phyloP scores from a whole-genome alignment of 2,113 vertebrate genomes.

The Lipophrys pholis region DNA sequence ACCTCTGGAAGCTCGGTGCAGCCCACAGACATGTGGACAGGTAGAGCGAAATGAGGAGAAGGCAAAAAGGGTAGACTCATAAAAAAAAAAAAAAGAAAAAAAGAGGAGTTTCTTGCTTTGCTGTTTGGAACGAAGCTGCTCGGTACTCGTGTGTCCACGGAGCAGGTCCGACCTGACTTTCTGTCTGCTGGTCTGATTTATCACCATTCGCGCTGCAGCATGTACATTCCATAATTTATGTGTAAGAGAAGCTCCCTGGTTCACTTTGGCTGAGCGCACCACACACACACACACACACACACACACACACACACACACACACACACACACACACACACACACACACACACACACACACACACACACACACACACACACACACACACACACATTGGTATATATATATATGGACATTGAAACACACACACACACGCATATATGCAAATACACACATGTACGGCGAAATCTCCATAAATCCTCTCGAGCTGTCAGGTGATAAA shows the following conservation, averaged over 20 bases:
- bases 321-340: constrained; percentile 11
- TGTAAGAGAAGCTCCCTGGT: constrained; percentile 49
- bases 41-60: too few relatives aligned
- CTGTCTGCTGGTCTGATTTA: constrained; percentile 44
- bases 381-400: constrained; percentile 8
- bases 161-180: constrained; percentile 39
- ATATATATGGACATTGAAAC: constrained; percentile 7
- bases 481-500: constrained; percentile 29
- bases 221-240: constrained; percentile 56
- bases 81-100: neutral
- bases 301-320: constrained; percentile 36
- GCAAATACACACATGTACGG: constrained; percentile 31
- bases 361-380: constrained; percentile 12
- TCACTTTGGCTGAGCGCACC: constrained; percentile 43
- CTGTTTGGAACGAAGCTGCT: neutral
- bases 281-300: constrained; percentile 17
- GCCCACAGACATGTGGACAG: too few relatives aligned
- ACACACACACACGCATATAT: constrained; percentile 25
- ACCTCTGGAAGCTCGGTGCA: too few relatives aligned
- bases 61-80: too few relatives aligned
- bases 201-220: constrained; percentile 26
- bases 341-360: constrained; percentile 41
- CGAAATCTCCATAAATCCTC: constrained; percentile 26
- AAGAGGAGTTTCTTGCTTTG: constrained; percentile 22
- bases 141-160: neutral